These are phyloP conservation scores for Drosophila atroscutellata DNA, from an alignment of 2,888 invertebrate genomes.

Conservation along the genomic window DNA sequence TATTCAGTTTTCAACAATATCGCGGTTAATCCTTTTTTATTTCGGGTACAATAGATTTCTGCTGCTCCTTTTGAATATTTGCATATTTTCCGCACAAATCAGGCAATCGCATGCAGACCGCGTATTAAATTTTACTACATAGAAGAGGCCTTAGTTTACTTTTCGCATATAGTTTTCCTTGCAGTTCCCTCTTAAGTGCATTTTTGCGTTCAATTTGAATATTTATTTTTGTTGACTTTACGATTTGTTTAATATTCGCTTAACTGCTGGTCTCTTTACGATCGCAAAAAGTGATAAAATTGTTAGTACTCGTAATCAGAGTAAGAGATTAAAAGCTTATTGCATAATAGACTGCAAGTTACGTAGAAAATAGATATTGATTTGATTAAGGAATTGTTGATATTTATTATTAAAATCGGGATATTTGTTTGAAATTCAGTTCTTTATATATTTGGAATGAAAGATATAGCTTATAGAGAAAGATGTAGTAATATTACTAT, in stretches of 20 bases:
- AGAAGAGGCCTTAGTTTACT: constrained; percentile 14
- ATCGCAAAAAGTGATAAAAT: constrained; percentile 33
- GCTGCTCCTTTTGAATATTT: constrained; percentile 48
- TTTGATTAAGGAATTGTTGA: not conserved
- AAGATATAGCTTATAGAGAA: not conserved
- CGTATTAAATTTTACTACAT: constrained; percentile 42
- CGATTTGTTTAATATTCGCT: constrained; percentile 21
- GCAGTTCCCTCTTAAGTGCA: constrained; percentile 37
- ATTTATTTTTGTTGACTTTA: constrained; percentile 17
- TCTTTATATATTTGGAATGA: not conserved
- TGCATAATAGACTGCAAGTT: not conserved
- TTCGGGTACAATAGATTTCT: constrained; percentile 28
- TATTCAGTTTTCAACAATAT: not conserved
- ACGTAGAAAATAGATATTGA: not conserved
- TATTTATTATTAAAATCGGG: not conserved
- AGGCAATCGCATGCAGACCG: constrained; percentile 58
- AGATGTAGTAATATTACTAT: not conserved
- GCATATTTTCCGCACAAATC: constrained; percentile 63
- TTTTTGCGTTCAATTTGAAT: constrained; percentile 17
- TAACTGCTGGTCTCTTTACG: constrained; percentile 31
- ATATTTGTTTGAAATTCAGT: not conserved
- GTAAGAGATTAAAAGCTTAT: not conserved
- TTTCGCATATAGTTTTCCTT: constrained; percentile 19
- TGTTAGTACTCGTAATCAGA: constrained; percentile 21
- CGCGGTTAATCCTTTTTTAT: not conserved